A percentile compares a stretch with the other conserved stretches of the same genome.
Conservation (phyloP, 2,797 vertebrate species). For the Petrocephalus sullivani region DNA sequence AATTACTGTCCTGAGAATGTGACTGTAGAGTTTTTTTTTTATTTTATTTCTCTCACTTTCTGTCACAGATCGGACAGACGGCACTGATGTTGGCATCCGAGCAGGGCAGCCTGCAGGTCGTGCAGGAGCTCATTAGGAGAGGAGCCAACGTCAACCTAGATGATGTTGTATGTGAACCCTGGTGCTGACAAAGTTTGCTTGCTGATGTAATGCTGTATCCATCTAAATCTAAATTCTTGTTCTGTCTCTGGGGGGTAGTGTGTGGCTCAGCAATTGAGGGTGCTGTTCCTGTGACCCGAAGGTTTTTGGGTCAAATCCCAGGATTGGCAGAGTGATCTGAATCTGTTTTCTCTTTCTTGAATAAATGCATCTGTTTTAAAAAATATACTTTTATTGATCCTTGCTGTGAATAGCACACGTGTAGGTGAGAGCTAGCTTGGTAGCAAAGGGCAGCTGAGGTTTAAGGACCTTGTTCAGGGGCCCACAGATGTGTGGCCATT, state of each 20-base stretch:
- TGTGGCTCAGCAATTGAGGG: neutral
- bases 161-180: conserved; percentile 66
- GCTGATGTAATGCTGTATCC: neutral
- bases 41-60: neutral
- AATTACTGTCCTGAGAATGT: neutral
- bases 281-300: neutral
- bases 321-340: neutral
- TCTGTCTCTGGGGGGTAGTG: neutral
- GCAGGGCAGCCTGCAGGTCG: conserved; percentile 89
- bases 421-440: too few relatives aligned
- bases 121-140: conserved; percentile 86
- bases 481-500: neutral
- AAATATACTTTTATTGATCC: neutral
- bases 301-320: neutral
- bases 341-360: neutral
- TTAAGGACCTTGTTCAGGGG: neutral
- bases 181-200: neutral
- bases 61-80: conserved; percentile 73
- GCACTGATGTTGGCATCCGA: conserved; percentile 92
- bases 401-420: too few relatives aligned
- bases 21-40: neutral
- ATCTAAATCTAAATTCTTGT: neutral
- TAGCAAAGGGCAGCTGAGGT: neutral
- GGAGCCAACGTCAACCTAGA: conserved; percentile 91
- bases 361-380: neutral